phyloP scores from a whole-genome alignment of 1,140 invertebrate genomes.

The Arctopsyche grandis region DNA sequence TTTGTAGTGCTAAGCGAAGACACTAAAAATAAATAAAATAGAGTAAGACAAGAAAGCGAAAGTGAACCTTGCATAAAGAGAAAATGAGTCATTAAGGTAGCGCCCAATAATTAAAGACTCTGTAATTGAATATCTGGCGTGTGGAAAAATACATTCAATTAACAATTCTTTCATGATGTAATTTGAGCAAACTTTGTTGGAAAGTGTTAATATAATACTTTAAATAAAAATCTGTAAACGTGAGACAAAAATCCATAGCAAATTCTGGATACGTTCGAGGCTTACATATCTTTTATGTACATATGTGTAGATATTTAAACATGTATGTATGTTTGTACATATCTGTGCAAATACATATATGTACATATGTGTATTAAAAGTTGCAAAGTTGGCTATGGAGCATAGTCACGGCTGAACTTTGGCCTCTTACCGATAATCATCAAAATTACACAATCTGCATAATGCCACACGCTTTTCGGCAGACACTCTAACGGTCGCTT shows the following conservation, averaged over 20 bases:
- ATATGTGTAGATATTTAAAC: too few relatives aligned
- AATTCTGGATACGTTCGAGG: too few relatives aligned
- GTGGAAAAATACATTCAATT: too few relatives aligned
- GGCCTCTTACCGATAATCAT: background rate
- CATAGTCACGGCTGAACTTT: background rate
- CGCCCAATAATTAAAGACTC: background rate
- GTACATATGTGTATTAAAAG: constrained; percentile 14
- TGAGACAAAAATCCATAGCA: too few relatives aligned
- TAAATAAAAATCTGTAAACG: too few relatives aligned
- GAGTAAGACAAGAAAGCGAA: background rate
- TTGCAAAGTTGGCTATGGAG: constrained; percentile 3
- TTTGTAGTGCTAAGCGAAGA: too few relatives aligned
- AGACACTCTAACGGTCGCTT: too few relatives aligned
- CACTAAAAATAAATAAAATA: background rate
- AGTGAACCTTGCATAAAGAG: background rate
- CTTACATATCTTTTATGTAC: too few relatives aligned
- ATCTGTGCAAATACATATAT: background rate
- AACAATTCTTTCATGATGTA: too few relatives aligned
- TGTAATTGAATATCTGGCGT: background rate
- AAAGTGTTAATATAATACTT: too few relatives aligned
- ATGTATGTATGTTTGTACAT: background rate
- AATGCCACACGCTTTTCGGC: background rate
- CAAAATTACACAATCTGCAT: constrained; percentile 6
- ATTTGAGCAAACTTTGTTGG: too few relatives aligned
- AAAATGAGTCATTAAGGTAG: too few relatives aligned